phyloP scores from a whole-genome alignment of 1,140 invertebrate genomes.

The Neodiprion pinetum region DNA sequence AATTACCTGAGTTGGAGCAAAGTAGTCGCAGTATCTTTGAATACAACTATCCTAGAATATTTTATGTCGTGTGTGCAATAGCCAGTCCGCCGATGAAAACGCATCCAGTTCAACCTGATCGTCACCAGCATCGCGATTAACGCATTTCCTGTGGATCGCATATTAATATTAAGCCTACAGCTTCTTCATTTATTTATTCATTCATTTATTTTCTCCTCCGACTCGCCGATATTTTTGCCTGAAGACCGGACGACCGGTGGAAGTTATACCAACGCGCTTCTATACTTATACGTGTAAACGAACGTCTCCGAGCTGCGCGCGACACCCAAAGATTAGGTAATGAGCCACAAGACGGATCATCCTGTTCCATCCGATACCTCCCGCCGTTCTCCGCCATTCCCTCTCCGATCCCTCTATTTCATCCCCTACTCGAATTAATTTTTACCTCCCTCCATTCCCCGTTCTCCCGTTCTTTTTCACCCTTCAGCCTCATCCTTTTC shows the following conservation, averaged over 20 bases:
- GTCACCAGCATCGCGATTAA: not conserved
- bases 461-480: not conserved
- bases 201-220: no score
- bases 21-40: no score
- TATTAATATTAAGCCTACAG: not conserved
- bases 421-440: slow-evolving; percentile 7
- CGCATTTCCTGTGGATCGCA: not conserved
- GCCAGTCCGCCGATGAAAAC: no score
- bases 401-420: slow-evolving; percentile 3
- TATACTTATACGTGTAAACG: slow-evolving; percentile 7
- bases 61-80: not conserved
- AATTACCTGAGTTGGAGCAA: no score
- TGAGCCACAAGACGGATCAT: slow-evolving; percentile 43
- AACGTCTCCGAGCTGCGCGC: slow-evolving; percentile 13
- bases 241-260: not conserved
- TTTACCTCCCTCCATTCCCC: not conserved
- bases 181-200: not conserved
- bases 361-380: slow-evolving; percentile 37
- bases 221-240: not conserved
- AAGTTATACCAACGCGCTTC: not conserved
- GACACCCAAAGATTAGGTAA: slow-evolving; percentile 42
- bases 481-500: no score
- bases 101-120: no score
- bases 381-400: slow-evolving; percentile 21
- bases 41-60: no score